Percentiles rank a stretch among this genome's conserved stretches.
These are phyloP conservation scores for Glossophaga mutica DNA, from an alignment of 2,797 vertebrate genomes.

Conservation along the genomic window DNA sequence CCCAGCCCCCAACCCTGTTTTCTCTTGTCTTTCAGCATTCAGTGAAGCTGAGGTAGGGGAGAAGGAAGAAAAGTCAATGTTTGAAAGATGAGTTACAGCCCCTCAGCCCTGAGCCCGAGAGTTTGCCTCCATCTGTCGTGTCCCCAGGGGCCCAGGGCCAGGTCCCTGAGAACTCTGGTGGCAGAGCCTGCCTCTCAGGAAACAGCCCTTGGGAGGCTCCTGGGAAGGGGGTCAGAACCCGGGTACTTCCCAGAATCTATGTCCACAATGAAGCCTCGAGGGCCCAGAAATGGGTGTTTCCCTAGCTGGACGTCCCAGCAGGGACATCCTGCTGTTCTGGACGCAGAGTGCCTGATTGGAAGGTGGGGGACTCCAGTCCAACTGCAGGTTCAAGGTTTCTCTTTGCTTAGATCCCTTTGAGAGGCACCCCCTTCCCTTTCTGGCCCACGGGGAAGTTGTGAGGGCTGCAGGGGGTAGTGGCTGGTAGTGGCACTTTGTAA, in stretches of 20 bases:
- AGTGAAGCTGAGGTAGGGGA: background rate
- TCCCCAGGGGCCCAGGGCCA: background rate
- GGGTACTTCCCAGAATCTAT: background rate
- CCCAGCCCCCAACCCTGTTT: background rate
- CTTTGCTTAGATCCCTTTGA: no score
- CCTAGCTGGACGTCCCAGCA: background rate
- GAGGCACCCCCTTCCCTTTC: no score
- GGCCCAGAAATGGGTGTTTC: background rate
- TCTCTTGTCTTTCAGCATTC: background rate
- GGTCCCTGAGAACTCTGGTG: background rate
- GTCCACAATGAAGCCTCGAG: background rate
- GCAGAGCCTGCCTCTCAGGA: background rate
- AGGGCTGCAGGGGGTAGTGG: no score
- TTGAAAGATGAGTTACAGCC: background rate
- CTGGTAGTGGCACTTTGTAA: background rate
- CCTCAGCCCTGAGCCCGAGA: fast-evolving
- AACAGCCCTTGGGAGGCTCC: background rate
- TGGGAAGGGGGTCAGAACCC: background rate
- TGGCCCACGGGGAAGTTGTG: no score
- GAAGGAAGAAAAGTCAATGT: background rate
- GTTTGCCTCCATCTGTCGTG: background rate
- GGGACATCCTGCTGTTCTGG: no score
- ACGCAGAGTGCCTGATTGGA: no score
- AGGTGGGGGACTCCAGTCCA: no score
- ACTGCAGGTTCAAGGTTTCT: no score